Percentiles rank a stretch among this genome's conserved stretches.
Conservation (phyloP, 2,888 invertebrate genomes). For the Dryocosmus kuriphilus region DNA sequence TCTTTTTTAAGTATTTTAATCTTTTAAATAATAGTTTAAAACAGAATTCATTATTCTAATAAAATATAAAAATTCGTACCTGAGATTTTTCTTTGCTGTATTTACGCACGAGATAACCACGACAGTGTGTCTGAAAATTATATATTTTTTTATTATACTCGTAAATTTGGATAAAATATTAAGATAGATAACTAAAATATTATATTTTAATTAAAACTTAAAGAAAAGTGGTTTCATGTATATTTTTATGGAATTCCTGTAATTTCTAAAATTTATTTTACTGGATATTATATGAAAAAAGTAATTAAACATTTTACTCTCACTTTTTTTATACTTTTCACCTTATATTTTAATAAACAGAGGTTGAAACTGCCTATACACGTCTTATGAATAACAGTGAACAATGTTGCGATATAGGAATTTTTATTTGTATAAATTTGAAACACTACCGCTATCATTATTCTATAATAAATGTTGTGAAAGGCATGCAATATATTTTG, state of each 20-base stretch:
- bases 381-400: neutral
- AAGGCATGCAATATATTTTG: neutral
- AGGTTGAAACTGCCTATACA: neutral
- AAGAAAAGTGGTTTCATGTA: too few relatives aligned
- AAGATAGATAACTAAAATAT: too few relatives aligned
- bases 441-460: neutral
- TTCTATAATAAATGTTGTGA: neutral
- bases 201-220: too few relatives aligned
- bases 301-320: too few relatives aligned
- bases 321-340: too few relatives aligned
- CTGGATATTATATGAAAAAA: too few relatives aligned
- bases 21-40: too few relatives aligned
- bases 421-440: neutral
- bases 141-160: neutral
- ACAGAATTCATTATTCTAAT: conserved; percentile 12
- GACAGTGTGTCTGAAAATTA: conserved; percentile 80
- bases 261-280: too few relatives aligned
- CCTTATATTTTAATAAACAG: neutral
- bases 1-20: too few relatives aligned
- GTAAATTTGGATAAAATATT: too few relatives aligned
- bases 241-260: too few relatives aligned
- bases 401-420: neutral
- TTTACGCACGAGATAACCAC: conserved; percentile 86
- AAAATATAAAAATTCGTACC: conserved; percentile 67
- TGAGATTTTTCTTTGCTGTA: conserved; percentile 79